These are phyloP conservation scores for Neofelis nebulosa DNA, from an alignment of 2,113 vertebrate species.

Conservation along the genomic window DNA sequence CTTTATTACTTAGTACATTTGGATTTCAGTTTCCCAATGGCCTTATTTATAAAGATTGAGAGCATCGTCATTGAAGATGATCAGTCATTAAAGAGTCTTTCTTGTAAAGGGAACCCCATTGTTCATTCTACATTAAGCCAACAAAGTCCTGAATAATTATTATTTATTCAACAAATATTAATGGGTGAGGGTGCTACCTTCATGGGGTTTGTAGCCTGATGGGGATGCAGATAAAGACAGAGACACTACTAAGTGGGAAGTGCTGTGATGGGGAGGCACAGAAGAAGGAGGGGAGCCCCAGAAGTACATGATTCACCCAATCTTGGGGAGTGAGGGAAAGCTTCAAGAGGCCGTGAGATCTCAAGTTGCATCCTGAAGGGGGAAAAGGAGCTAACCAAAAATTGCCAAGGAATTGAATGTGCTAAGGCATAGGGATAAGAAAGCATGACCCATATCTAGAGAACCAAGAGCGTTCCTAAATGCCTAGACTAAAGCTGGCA, in stretches of 20 bases:
- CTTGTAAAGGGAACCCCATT: not conserved
- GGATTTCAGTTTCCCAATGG: not conserved
- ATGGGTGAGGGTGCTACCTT: not conserved
- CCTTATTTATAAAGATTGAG: slow-evolving; percentile 19
- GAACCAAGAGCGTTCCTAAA: not conserved
- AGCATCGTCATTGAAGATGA: not conserved
- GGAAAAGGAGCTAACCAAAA: not conserved
- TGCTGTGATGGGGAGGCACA: not conserved
- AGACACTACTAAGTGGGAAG: not conserved
- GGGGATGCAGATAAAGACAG: not conserved
- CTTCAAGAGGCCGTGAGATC: not conserved
- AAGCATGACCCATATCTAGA: not conserved
- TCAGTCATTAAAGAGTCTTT: not conserved
- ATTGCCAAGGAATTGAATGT: not conserved
- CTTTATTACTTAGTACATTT: not conserved
- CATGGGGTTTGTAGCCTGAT: not conserved
- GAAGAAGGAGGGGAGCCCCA: not conserved
- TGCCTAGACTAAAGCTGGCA: not conserved
- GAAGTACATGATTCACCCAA: not conserved
- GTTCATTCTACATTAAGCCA: slow-evolving; percentile 30
- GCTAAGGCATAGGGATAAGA: not conserved
- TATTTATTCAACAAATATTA: not conserved
- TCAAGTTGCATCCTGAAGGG: not conserved
- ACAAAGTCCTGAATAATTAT: not conserved
- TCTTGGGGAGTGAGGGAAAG: not conserved